These are phyloP conservation scores for Prionchulus punctatus DNA, from an alignment of 2,888 invertebrate species.

Conservation along the genomic window DNA sequence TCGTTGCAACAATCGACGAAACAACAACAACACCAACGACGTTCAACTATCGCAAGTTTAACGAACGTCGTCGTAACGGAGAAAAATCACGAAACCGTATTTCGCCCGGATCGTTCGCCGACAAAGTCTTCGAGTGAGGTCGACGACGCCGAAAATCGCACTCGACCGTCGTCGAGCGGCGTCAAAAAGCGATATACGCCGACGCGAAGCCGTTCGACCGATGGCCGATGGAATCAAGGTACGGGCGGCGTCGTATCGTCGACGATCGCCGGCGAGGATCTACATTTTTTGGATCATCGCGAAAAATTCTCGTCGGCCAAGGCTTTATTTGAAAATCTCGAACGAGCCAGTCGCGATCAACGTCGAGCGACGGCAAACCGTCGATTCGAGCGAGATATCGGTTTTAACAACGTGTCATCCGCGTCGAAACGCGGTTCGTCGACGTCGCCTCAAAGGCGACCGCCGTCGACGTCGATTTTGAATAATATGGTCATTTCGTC, in stretches of 20 bases:
- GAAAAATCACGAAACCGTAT: no score
- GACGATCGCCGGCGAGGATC: neutral
- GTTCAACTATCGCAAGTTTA: no score
- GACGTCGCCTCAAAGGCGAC: neutral
- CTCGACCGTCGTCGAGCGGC: no score
- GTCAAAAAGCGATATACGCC: no score
- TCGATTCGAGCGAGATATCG: neutral
- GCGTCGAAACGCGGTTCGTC: neutral
- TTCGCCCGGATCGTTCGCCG: no score
- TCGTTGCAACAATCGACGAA: no score
- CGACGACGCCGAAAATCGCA: no score
- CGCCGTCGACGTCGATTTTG: neutral
- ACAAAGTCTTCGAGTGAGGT: no score
- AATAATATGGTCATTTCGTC: neutral
- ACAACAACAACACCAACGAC: no score
- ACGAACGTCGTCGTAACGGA: no score
- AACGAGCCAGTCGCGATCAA: slow-evolving; percentile 11
- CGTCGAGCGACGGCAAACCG: neutral
- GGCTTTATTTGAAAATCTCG: slow-evolving; percentile 29
- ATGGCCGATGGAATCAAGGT: neutral
- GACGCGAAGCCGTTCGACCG: slow-evolving; percentile 1
- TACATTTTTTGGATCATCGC: neutral
- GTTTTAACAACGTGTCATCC: neutral
- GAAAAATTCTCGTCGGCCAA: slow-evolving; percentile 24
- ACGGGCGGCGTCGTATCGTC: neutral